Evolutionary conservation across 2,797 vertebrate genomes (phyloP), one percentile per base, ranked within the genome.

Genomic region (Argya squamiceps): DNA sequence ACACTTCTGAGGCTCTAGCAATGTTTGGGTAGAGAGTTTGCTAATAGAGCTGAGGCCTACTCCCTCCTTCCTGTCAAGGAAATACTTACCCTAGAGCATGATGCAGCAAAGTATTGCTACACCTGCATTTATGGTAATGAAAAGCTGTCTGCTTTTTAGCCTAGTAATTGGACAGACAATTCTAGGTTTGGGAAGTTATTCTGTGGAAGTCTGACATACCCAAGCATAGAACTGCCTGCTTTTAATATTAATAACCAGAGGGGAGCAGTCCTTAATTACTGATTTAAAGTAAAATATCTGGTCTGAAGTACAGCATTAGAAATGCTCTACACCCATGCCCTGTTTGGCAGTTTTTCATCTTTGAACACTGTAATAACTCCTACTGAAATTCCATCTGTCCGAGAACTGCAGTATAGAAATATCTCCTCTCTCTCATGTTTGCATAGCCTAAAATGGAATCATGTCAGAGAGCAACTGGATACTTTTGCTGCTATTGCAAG

Each of bases 371-470:
- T 47, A 79, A 47, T 87, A 81, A 75, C 46, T 84, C 55, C 36
- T 87, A 24, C 59, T 84, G 70, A 92, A 92, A 93, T 87, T 92
- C 82, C 77, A 37, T 87, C 55, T 84, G 88, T 77, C 71, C 64
- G 1, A 85, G 84, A 89, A 60, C 59, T 58, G 49, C 56, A 67
- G 16, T 74, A 58, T 80, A 76, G 52, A 92, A 91, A 53, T 84
- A 83, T 37, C 49, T 93, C 52, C 24, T 94, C 60, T 88, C 58
- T 50, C 73, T 96, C 44, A 10, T 87, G 76, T 97, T 94, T 93
- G 60, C 87, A 65, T 84, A 99, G 99, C 83, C 96, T 99, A 75
- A 99, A 99, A 93, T 99, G 99, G 99, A 98, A 99, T 94, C 98
- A 98, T 36, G 70, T 99, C 84, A 98, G 98, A 75, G 99, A 98